Conservation (phyloP, 2,888 invertebrate genomes). For the Stenchaetothrips biformis region DNA sequence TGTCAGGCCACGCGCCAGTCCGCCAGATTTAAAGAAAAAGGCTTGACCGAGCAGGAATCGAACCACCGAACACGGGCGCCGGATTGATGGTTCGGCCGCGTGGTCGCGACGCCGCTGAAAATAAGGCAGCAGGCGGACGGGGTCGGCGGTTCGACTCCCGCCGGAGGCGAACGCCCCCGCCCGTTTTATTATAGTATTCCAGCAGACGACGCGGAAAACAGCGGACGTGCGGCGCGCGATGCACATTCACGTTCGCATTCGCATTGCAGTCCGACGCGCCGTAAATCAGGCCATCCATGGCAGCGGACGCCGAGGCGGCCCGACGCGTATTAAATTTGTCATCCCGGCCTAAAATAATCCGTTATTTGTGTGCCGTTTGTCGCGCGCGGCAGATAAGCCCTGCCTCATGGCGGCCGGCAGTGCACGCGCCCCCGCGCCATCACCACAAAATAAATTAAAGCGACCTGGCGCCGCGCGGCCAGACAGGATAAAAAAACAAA, state of each 20-base stretch:
- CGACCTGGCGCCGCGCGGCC: background rate
- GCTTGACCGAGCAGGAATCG: too few species aligned
- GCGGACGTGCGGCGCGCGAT: too few species aligned
- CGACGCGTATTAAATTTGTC: constrained; percentile 11
- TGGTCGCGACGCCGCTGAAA: too few species aligned
- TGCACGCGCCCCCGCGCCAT: constrained; percentile 4
- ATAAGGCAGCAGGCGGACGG: too few species aligned
- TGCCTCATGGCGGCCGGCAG: background rate
- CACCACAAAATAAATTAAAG: constrained; percentile 6
- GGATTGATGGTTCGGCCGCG: too few species aligned
- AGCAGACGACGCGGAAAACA: too few species aligned
- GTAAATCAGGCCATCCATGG: background rate
- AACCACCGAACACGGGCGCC: too few species aligned
- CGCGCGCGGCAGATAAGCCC: background rate
- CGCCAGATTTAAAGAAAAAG: too few species aligned
- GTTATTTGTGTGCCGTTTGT: constrained; percentile 14
- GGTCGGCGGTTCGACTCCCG: too few species aligned
- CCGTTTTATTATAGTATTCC: too few species aligned
- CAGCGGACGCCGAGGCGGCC: background rate
- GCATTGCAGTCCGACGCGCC: background rate
- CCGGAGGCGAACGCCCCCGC: too few species aligned
- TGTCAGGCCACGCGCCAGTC: too few species aligned
- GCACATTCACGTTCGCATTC: background rate
- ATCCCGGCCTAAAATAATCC: constrained; percentile 18
- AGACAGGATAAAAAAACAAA: background rate